These are phyloP conservation scores for Alethe castanea DNA, from an alignment of 2,113 vertebrate species.

Conservation along the genomic window DNA sequence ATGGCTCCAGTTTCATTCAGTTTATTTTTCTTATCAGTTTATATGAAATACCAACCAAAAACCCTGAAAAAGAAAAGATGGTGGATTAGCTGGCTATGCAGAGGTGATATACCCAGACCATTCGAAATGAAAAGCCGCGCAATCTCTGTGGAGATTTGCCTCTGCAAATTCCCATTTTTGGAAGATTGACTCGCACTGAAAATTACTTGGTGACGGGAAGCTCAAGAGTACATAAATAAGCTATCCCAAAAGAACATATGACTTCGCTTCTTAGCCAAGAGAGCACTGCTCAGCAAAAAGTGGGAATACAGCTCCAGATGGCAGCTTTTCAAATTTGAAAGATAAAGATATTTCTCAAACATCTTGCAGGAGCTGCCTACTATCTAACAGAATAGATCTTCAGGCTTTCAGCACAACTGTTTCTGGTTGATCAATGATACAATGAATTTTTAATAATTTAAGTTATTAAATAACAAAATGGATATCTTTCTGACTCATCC, in stretches of 20 bases:
- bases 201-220: constrained; percentile 6
- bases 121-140: neutral
- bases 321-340: constrained; percentile 21
- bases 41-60: neutral
- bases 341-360: constrained; percentile 15
- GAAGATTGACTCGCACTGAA: neutral
- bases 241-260: neutral
- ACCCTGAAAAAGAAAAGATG: neutral
- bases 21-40: neutral
- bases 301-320: constrained; percentile 3
- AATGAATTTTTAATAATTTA: neutral
- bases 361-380: neutral
- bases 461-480: neutral
- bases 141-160: neutral
- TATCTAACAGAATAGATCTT: neutral
- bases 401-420: neutral
- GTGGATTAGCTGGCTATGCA: neutral
- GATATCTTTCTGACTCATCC: neutral
- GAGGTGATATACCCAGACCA: neutral
- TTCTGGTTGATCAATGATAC: neutral
- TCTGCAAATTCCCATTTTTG: constrained; percentile 1
- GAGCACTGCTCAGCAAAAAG: constrained; percentile 11
- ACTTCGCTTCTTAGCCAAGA: constrained; percentile 7
- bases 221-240: constrained; percentile 29
- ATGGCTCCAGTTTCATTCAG: neutral